Conservation (phyloP, 2,113 vertebrate species). For the Erythrocebus patas region DNA sequence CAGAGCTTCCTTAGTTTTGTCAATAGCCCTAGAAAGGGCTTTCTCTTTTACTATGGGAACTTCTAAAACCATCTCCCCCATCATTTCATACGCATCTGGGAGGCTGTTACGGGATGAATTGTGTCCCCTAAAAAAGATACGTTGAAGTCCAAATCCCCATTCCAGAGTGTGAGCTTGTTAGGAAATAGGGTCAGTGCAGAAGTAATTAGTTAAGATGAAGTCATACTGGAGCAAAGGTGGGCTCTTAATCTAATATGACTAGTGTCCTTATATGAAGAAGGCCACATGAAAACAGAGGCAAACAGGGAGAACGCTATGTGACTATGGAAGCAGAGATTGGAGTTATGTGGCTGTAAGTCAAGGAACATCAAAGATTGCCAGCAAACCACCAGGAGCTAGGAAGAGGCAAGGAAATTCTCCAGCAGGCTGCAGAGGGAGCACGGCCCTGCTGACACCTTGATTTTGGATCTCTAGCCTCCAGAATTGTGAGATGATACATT, state of each 20-base stretch:
- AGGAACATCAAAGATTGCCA: neutral
- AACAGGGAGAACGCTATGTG: neutral
- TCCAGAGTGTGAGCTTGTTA: neutral
- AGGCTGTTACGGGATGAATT: neutral
- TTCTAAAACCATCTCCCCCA: neutral
- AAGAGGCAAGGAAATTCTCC: neutral
- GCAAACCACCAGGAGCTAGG: neutral
- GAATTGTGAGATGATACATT: neutral
- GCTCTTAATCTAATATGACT: neutral
- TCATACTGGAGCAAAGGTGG: neutral
- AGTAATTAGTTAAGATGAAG: neutral
- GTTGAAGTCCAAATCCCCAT: neutral
- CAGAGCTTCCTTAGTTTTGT: neutral
- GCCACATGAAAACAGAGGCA: neutral
- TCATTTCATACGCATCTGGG: neutral
- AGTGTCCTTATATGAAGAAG: neutral
- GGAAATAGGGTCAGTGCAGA: neutral
- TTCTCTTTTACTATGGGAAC: neutral
- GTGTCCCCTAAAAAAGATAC: neutral
- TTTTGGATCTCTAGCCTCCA: neutral
- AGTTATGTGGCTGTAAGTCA: neutral
- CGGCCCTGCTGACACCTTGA: neutral
- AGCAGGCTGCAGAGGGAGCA: neutral
- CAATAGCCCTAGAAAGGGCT: neutral
- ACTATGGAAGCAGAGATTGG: neutral